Evolutionary conservation across 2,797 vertebrate species (phyloP), one percentile per base, ranked within the genome.

Genomic region (Enteromius viviparus): DNA sequence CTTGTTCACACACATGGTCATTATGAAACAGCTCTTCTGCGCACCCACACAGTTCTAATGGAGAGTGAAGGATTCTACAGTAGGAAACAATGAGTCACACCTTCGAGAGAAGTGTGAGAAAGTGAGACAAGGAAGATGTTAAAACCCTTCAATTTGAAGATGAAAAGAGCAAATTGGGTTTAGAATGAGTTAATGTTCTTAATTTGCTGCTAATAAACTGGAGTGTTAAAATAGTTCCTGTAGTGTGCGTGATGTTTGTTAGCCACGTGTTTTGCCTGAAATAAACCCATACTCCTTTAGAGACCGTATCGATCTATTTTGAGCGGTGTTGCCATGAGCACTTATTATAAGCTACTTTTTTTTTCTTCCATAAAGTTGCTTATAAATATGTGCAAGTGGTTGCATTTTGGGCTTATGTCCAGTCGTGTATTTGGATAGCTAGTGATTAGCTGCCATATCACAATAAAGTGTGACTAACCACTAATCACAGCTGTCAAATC

Each of bases 11-110:
- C 26, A 55, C 72, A 58, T 26, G 58, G 58, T 69, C 76, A 85
- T 87, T 86, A 85, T 65, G 60, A 88, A 88, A 85, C 83, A n/a
- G 26, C 76, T 85, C 71, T 76, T 69, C 74, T 79, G 29, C 17
- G 66, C 82, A 19, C 81, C 75, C 75, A 71, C 81, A 69, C 53
- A 9, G 40, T 47, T 83, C 75, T 62, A 71, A 83, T 78, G 65
- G 74, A 62, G 47, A 68, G 51, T 70, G 40, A 82, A 82, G 72
- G 49, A 82, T 80, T 65, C 62, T 45, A 74, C 76, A 69, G 72
- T 42, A 53, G 47, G 80, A 80, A 65, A 76, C 21, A 68, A 80
- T 87, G 84, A 85, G 65, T 85, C 83, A 87, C 69, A 76, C 77
- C 79, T 76, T 80, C 1, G 1, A 40, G 60, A 76, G 49, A 80